Conservation (phyloP, 2,888 invertebrate species). For the Drosophila helvetica region DNA sequence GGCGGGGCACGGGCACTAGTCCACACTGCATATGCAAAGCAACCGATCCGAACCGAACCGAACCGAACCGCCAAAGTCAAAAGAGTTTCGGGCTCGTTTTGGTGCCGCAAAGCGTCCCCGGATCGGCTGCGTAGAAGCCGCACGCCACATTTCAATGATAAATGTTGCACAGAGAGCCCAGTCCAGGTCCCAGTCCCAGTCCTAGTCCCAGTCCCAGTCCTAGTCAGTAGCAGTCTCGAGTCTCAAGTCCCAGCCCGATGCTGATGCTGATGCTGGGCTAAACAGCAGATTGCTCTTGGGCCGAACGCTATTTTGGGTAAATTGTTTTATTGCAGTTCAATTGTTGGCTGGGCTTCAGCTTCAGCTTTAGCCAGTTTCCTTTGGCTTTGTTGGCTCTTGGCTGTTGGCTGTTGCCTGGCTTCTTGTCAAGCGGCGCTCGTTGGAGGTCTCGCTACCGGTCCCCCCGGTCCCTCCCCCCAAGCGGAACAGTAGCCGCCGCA, state of each 20-base stretch:
- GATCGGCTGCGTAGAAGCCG: conserved; percentile 63
- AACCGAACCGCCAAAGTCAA: conserved; percentile 79
- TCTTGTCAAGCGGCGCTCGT: conserved; percentile 81
- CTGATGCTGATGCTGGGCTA: conserved; percentile 36
- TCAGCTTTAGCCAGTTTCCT: conserved; percentile 19
- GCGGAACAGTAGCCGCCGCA: conserved; percentile 39
- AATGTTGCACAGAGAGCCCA: conserved; percentile 67
- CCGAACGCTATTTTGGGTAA: conserved; percentile 81
- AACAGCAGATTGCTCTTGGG: conserved; percentile 70
- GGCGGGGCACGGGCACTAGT: background rate
- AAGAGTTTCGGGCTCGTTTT: conserved; percentile 73
- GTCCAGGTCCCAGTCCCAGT: conserved; percentile 17
- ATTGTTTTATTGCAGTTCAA: conserved; percentile 83
- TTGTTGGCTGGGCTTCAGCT: conserved; percentile 59
- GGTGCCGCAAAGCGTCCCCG: conserved; percentile 77
- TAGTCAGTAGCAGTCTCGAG: conserved; percentile 7
- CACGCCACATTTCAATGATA: conserved; percentile 81
- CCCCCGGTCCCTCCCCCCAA: too few relatives aligned
- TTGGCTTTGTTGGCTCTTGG: conserved; percentile 41
- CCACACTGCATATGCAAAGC: conserved; percentile 56
- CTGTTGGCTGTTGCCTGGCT: conserved; percentile 42
- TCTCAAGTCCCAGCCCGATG: background rate
- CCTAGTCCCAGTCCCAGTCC: background rate
- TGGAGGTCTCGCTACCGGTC: conserved; percentile 80
- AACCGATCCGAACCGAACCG: conserved; percentile 35